Conservation (phyloP, 2,888 invertebrate species). For the Doris montereyensis region DNA sequence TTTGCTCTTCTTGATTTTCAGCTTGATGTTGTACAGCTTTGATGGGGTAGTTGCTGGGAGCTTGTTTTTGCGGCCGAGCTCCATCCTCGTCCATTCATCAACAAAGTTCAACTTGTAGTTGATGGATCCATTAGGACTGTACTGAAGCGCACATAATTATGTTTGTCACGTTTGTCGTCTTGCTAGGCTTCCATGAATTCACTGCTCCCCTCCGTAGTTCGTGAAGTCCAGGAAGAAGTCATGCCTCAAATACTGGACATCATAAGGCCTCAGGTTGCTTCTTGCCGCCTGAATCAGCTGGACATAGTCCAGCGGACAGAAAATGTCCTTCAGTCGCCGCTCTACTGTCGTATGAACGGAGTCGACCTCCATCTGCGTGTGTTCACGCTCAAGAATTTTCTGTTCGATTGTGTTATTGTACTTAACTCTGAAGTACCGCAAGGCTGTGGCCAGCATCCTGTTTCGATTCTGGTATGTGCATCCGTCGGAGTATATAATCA, state of each 20-base stretch:
- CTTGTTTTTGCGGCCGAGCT: no score
- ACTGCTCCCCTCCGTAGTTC: neutral
- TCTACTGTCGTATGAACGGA: slow-evolving; percentile 34
- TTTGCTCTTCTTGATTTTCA: no score
- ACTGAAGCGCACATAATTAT: neutral
- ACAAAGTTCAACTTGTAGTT: no score
- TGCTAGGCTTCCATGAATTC: neutral
- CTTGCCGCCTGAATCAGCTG: neutral
- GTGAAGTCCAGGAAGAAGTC: neutral
- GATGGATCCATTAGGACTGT: neutral
- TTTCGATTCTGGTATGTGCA: slow-evolving; percentile 43
- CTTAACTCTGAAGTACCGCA: slow-evolving; percentile 24
- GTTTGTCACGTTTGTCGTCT: neutral
- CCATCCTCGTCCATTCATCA: no score
- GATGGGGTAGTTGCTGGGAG: no score
- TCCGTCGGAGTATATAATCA: slow-evolving; percentile 44
- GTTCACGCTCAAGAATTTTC: slow-evolving; percentile 42
- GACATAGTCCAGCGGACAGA: neutral
- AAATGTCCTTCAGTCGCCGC: slow-evolving; percentile 29
- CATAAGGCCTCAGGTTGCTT: neutral
- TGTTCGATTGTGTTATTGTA: slow-evolving; percentile 31
- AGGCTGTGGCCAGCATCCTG: slow-evolving; percentile 35
- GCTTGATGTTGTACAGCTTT: no score
- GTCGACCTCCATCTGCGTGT: slow-evolving; percentile 44
- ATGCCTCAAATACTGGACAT: neutral